Percentiles rank a stretch among this genome's conserved stretches.
These are phyloP conservation scores for Malurus leucopterus DNA, from an alignment of 2,797 vertebrate species.

Conservation along the genomic window DNA sequence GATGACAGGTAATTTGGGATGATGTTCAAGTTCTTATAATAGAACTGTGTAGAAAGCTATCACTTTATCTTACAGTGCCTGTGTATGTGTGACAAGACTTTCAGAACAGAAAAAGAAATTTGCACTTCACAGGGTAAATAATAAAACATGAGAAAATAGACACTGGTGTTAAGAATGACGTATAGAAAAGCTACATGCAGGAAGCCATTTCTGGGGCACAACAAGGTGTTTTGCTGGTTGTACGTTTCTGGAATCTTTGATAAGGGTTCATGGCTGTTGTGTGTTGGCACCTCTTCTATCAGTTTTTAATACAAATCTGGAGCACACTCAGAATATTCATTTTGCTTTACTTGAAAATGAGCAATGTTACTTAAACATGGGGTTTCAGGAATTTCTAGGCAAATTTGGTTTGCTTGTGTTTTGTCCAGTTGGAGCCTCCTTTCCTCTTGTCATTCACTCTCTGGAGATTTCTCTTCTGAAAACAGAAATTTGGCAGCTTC, in stretches of 20 bases:
- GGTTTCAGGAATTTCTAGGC: background rate
- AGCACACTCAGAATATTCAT: background rate
- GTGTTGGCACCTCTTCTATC: background rate
- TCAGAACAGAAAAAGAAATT: constrained; percentile 51
- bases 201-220: constrained; percentile 27
- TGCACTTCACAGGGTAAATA: constrained; percentile 62
- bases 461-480: background rate
- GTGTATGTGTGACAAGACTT: constrained; percentile 57
- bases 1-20: constrained; percentile 67
- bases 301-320: background rate
- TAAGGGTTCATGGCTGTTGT: background rate
- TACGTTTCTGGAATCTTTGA: background rate
- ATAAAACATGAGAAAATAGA: constrained; percentile 51
- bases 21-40: constrained; percentile 52
- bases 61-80: constrained; percentile 60
- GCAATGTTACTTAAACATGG: background rate
- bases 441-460: constrained; percentile 11
- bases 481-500: background rate
- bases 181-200: background rate
- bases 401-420: background rate
- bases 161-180: constrained; percentile 6
- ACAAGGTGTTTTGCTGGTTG: background rate
- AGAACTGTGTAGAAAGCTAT: constrained; percentile 56
- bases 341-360: background rate
- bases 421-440: background rate